A percentile compares a stretch with the other conserved stretches of the same genome.
Evolutionary conservation across 2,113 vertebrate species (phyloP).

Genomic region (Mormoops blainvillei): DNA sequence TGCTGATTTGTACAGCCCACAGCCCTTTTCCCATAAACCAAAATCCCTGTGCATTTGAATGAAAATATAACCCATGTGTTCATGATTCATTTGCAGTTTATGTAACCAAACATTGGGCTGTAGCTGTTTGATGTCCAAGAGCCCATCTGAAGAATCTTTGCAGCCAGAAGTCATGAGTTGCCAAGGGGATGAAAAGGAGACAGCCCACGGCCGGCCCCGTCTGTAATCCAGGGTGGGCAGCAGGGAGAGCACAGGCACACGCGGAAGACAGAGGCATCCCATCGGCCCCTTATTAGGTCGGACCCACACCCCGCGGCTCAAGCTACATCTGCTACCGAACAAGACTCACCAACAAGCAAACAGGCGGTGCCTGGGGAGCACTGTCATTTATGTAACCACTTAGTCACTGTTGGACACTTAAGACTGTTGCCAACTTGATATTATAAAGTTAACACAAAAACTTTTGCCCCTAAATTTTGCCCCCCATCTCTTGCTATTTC

Average conservation of each 20-base stretch:
- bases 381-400: neutral
- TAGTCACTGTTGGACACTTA: neutral
- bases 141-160: constrained; percentile 50
- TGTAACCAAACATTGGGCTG: constrained; percentile 44
- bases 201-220: neutral
- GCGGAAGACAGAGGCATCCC: neutral
- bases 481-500: neutral
- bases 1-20: neutral
- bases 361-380: rapidly evolving
- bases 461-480: neutral
- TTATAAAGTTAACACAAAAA: neutral
- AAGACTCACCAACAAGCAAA: neutral
- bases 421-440: neutral
- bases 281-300: neutral
- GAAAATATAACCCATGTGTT: constrained; percentile 56
- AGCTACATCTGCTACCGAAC: neutral
- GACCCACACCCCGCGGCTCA: neutral
- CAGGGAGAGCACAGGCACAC: neutral
- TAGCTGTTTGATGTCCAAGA: constrained; percentile 42
- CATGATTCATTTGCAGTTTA: constrained; percentile 56
- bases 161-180: constrained; percentile 46
- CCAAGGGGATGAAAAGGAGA: constrained; percentile 32
- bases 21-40: constrained; percentile 39
- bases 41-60: constrained; percentile 25
- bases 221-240: neutral